These are phyloP conservation scores for Diplogasteroides magnus DNA, from an alignment of 1,140 invertebrate species.

Conservation along the genomic window DNA sequence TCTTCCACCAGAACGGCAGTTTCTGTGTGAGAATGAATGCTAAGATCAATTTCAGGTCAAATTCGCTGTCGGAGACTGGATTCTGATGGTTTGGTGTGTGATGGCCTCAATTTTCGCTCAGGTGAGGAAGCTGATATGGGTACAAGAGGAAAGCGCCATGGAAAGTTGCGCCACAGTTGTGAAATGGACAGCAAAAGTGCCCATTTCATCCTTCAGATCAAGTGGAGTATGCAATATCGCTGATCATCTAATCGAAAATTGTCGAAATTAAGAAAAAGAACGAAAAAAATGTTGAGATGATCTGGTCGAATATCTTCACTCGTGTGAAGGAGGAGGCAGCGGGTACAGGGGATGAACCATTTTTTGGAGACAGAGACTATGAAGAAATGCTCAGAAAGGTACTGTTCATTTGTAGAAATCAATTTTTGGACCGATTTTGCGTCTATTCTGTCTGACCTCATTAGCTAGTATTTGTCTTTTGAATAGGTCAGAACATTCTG, in stretches of 20 bases:
- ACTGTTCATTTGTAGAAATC: too few relatives aligned
- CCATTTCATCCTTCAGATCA: not conserved
- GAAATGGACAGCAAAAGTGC: not conserved
- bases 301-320: constrained; percentile 45
- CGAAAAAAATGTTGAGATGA: constrained; percentile 38
- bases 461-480: too few relatives aligned
- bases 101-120: constrained; percentile 49
- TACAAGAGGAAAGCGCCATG: too few relatives aligned
- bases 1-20: not conserved
- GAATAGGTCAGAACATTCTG: too few relatives aligned
- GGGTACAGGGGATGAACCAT: constrained; percentile 22
- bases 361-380: constrained; percentile 34
- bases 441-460: too few relatives aligned
- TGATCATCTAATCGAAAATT: too few relatives aligned
- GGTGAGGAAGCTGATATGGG: constrained; percentile 33
- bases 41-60: constrained; percentile 15
- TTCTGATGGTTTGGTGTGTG: constrained; percentile 54
- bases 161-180: not conserved
- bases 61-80: constrained; percentile 53
- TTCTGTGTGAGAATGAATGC: not conserved
- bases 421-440: too few relatives aligned
- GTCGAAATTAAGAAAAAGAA: too few relatives aligned
- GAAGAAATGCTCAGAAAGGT: constrained; percentile 23
- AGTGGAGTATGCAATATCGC: too few relatives aligned
- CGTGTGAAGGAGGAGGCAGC: constrained; percentile 39